Percentiles rank a stretch among this genome's conserved stretches.
Conservation (phyloP, 2,797 vertebrate genomes). For the Coregonus suidteri region DNA sequence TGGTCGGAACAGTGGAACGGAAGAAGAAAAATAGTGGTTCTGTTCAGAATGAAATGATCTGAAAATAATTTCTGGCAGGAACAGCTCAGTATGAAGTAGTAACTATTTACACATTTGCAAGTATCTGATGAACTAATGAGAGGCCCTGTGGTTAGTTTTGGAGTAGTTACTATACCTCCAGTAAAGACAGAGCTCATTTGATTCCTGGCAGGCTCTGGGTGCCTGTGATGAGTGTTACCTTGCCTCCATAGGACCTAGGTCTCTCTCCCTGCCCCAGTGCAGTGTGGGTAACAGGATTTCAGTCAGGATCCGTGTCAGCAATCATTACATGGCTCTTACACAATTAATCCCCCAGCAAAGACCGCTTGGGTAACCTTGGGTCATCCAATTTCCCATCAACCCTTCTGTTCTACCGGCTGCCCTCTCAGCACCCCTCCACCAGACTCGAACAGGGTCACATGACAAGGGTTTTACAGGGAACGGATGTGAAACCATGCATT, state of each 20-base stretch:
- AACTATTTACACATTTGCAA: background rate
- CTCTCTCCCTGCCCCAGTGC: slow-evolving; percentile 50
- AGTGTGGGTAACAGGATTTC: slow-evolving; percentile 74
- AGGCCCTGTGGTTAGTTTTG: background rate
- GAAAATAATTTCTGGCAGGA: too few species aligned
- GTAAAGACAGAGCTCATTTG: background rate
- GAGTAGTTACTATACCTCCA: background rate
- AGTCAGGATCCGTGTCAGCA: slow-evolving; percentile 60
- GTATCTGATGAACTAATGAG: background rate
- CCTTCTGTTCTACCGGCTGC: slow-evolving; percentile 45
- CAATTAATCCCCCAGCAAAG: slow-evolving; percentile 76
- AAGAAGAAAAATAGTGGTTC: too few species aligned
- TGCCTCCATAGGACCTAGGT: background rate
- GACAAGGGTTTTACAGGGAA: slow-evolving; percentile 33
- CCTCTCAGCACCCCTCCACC: too few species aligned
- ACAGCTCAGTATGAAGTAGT: background rate
- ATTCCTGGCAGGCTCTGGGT: background rate
- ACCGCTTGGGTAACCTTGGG: slow-evolving; percentile 70
- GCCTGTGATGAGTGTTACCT: background rate
- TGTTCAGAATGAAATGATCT: too few species aligned
- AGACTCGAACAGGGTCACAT: slow-evolving; percentile 29
- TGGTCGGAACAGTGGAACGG: too few species aligned
- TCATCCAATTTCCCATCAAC: slow-evolving; percentile 66
- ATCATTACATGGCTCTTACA: slow-evolving; percentile 67
- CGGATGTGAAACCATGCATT: slow-evolving; percentile 28